Evolutionary conservation across 1,140 invertebrate genomes (phyloP).

Genomic region (Drosophila sproati): DNA sequence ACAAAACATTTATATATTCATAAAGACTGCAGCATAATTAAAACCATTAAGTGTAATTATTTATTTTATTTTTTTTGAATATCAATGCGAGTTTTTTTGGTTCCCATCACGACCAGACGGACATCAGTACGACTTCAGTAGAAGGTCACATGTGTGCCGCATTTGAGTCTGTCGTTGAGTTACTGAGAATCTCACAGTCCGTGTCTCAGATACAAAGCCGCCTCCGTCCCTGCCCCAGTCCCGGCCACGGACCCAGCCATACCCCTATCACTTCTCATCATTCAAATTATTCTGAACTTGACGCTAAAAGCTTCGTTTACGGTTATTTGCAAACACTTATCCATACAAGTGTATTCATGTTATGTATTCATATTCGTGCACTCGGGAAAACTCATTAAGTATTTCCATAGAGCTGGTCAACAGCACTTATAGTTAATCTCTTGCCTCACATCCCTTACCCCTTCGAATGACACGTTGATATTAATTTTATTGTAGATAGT

Average conservation of each 20-base stretch:
- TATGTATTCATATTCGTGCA: constrained; percentile 14
- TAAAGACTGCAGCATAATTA: constrained; percentile 23
- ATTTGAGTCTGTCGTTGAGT: constrained; percentile 21
- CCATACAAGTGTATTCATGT: constrained; percentile 27
- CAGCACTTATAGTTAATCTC: constrained; percentile 29
- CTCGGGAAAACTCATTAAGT: constrained; percentile 21
- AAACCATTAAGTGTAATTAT: constrained; percentile 52
- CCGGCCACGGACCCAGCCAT: not conserved
- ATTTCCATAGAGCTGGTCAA: constrained; percentile 12
- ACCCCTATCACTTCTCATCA: constrained; percentile 5
- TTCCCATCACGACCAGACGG: constrained; percentile 45
- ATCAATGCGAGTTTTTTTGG: constrained; percentile 51
- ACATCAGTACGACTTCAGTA: constrained; percentile 20
- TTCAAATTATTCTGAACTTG: constrained; percentile 52
- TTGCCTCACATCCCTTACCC: constrained; percentile 32
- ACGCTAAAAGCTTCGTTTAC: constrained; percentile 65
- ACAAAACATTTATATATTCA: constrained; percentile 25
- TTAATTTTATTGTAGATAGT: constrained; percentile 26
- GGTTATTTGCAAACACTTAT: constrained; percentile 70
- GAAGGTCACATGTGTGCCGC: constrained; percentile 58
- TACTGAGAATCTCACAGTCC: constrained; percentile 40
- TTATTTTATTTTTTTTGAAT: constrained; percentile 52
- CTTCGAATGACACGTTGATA: constrained; percentile 55
- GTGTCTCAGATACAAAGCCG: not conserved
- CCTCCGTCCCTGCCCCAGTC: not conserved